Evolutionary conservation across 2,113 vertebrate genomes (phyloP), one percentile per base, ranked within the genome.

Genomic region (Uria lomvia): DNA sequence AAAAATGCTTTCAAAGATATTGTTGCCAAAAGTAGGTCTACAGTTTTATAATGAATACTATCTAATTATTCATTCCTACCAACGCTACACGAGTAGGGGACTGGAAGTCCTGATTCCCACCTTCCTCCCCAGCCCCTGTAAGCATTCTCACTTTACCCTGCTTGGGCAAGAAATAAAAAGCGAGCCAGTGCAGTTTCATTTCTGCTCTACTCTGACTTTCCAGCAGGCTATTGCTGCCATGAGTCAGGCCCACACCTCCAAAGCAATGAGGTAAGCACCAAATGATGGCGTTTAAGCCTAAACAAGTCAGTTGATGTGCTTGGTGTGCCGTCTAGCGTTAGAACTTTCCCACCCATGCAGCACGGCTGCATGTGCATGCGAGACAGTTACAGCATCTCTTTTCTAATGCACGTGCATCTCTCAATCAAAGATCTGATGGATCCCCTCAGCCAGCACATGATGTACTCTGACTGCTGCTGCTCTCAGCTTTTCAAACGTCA

Each of bases 351-450:
- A 55, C 23, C 11, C 0, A 1, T 2, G 1, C 20, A 55, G 42
- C 52, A 18, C 0, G 0, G n/a, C 56, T n/a, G 47, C 14, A 3
- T 27, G 23, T 34, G 12, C 2, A 1, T 52, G 32, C 26, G 38
- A 5, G 21, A 40, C 50, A n/a, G 47, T 49, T 22, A 42, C 8
- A 60, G 12, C 1, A 1, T 29, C 32, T 71, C 72, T 92, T 60
- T 50, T 34, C 45, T 36, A 56, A 52, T 6, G 55, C 56, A 38
- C 0, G 0, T 8, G 10, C 12, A 43, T 36, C 55, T 82, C 71
- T 43, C 29, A 32, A 1, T 36, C n/a, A 47, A 34, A 76, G 58
- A 50, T 12, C 47, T 52, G 40, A 62, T 15, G 65, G 36, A 76
- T 17, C 23, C 26, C 43, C 52, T 91, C 49, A 49, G 38, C 26